Evolutionary conservation across 2,888 invertebrate species (phyloP), one percentile per base, ranked within the genome.

Genomic region (Xylophagus ater): DNA sequence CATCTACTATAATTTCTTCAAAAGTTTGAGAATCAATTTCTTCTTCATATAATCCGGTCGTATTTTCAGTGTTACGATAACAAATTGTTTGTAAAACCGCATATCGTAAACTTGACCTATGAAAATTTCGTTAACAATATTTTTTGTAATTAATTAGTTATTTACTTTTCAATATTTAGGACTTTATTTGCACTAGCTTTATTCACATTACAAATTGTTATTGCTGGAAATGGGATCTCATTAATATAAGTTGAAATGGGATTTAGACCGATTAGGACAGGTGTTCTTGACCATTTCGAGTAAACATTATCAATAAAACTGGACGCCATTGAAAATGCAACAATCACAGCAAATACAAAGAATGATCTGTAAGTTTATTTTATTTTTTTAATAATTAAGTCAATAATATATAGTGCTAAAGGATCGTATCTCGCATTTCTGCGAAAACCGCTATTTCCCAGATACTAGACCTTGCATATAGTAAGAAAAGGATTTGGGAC

Each of bases 141-240:
- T 20, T 7, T 19, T 19, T 12, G 10, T 19, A 20, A 25, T n/a
- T 23, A 14, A n/a, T 4, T 41, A 43, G 19, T 18, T 29, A 41
- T 48, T 49, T 41, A 59, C 56, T 47, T 37, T 18, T 49, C 47
- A 29, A 71, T 69, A 31, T 67, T 62, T 46, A 66, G 62, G 3
- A 75, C 79, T 41, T 74, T 76, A 17, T 66, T 70, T 47, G 70
- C 76, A 49, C 76, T 75, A 0, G 79, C 84, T 56, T 82, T 80
- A 59, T 87, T 88, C 60, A 85, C 79, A 57, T 86, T 87, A 58
- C 88, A 88, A 43, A 88, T 74, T 1, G 87, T 87, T 2, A 88
- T 66, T 0, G 87, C 82, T 0, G 88, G 87, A 61, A 88, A 87
- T 0, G 87, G 87, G 40, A 87, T 72, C 40, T 74, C 67, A 3